Conservation (phyloP, 1,140 invertebrate species). For the Rhyzopertha dominica region DNA sequence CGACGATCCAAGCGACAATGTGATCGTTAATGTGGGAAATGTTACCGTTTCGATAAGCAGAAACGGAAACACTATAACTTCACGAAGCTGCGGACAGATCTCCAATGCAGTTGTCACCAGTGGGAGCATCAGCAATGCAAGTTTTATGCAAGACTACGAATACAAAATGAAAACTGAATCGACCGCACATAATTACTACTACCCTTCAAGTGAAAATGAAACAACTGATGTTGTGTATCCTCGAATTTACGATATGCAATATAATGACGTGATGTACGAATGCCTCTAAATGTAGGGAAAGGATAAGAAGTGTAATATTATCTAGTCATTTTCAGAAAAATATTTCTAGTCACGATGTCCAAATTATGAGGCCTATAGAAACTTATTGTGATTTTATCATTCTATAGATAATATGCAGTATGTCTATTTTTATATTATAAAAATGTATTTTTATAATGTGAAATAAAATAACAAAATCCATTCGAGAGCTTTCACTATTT, state of each 20-base stretch:
- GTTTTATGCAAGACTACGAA: constrained; percentile 45
- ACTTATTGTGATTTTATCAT: no score
- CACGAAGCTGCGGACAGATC: constrained; percentile 40
- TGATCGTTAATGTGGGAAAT: constrained; percentile 68
- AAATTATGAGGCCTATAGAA: no score
- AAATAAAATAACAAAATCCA: no score
- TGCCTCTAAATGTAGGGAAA: constrained; percentile 19
- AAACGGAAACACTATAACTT: constrained; percentile 66
- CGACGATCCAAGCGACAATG: constrained; percentile 47
- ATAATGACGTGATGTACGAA: constrained; percentile 28
- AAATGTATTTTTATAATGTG: no score
- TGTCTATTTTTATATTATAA: no score
- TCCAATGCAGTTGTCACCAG: constrained; percentile 40
- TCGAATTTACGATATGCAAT: constrained; percentile 14
- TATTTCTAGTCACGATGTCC: no score
- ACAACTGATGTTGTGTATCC: constrained; percentile 11
- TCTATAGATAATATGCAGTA: no score
- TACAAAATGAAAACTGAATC: constrained; percentile 8
- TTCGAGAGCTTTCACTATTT: no score
- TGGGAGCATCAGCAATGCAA: constrained; percentile 44
- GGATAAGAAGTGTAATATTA: no score
- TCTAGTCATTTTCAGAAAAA: no score
- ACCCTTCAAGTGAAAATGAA: constrained; percentile 15
- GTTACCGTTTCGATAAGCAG: constrained; percentile 70
- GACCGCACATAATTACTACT: constrained; percentile 6